Conservation (phyloP, 2,888 invertebrate genomes). For the Apomyelois bistriatella region DNA sequence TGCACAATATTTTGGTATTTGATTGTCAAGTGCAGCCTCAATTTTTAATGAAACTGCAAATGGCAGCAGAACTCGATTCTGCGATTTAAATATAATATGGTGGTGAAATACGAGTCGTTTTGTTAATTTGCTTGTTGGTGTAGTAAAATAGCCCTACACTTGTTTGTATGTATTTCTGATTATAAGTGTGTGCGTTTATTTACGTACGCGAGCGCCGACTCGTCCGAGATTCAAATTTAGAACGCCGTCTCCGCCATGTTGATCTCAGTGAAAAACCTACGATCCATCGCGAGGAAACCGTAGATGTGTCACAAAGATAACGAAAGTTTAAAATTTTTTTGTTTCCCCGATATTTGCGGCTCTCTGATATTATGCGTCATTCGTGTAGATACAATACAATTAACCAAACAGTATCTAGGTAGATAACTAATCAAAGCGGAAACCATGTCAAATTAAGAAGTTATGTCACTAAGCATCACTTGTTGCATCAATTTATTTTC, state of each 20-base stretch:
- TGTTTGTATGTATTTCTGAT: constrained; percentile 77
- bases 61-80: not conserved
- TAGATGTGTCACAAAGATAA: constrained; percentile 53
- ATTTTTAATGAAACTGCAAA: not conserved
- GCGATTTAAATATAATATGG: not conserved
- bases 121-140: constrained; percentile 45
- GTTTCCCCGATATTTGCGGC: not conserved
- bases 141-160: constrained; percentile 40
- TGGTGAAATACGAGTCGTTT: constrained; percentile 17
- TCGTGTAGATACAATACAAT: not conserved
- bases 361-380: not conserved
- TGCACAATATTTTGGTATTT: constrained; percentile 35
- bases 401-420: not conserved
- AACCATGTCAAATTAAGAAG: no score
- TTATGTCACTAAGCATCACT: no score
- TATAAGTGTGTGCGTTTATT: constrained; percentile 79
- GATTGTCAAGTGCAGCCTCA: constrained; percentile 27
- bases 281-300: constrained; percentile 60
- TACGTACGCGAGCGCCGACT: constrained; percentile 80
- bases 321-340: constrained; percentile 7
- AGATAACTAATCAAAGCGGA: not conserved
- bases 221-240: constrained; percentile 80
- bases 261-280: constrained; percentile 76
- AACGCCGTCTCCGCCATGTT: constrained; percentile 79
- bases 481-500: no score